Percentiles rank a stretch among this genome's conserved stretches.
Conservation (phyloP, 2,888 invertebrate genomes). For the Alentia gelatinosa region DNA sequence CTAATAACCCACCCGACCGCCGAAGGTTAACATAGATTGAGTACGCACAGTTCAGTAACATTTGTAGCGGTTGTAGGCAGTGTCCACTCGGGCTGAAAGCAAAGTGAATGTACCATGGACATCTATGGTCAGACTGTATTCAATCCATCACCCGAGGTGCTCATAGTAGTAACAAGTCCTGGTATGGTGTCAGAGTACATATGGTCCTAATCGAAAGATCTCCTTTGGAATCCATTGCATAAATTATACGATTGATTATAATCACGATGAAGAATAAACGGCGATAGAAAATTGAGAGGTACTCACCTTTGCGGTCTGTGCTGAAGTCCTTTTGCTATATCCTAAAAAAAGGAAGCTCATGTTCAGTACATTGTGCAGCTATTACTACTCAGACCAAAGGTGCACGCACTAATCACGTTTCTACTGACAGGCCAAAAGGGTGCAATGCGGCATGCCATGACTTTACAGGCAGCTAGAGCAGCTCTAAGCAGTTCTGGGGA, state of each 20-base stretch:
- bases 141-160: background rate
- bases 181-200: background rate
- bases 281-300: background rate
- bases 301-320: background rate
- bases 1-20: no score
- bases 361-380: background rate
- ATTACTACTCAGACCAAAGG: background rate
- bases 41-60: no score
- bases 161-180: background rate
- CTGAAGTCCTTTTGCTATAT: slow-evolving; percentile 23
- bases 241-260: background rate
- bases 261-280: background rate
- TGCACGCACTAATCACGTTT: no score
- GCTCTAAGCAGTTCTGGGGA: background rate
- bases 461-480: background rate
- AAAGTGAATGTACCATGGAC: no score
- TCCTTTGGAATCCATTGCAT: background rate
- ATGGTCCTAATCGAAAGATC: background rate
- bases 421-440: background rate
- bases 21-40: no score
- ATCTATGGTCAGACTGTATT: background rate
- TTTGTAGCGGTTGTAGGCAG: no score
- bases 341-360: slow-evolving; percentile 23
- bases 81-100: no score
- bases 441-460: background rate